phyloP scores from a whole-genome alignment of 2,888 invertebrate genomes.

The Himalopsyche anomala region DNA sequence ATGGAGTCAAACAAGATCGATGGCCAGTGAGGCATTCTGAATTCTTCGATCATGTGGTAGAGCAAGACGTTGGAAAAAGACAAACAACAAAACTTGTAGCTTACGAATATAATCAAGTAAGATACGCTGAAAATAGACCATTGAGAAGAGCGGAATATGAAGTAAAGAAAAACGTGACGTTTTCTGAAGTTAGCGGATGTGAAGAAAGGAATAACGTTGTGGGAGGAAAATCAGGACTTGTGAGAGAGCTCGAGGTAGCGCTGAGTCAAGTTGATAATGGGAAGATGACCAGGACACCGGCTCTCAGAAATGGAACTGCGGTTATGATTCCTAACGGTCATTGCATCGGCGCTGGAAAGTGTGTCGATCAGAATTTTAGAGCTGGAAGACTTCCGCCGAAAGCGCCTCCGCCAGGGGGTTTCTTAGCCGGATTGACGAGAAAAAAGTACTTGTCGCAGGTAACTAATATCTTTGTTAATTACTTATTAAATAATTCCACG shows the following conservation, averaged over 20 bases:
- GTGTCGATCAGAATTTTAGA: constrained; percentile 28
- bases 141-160: constrained; percentile 67
- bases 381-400: constrained; percentile 59
- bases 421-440: constrained; percentile 58
- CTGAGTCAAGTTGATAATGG: constrained; percentile 76
- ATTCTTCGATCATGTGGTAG: constrained; percentile 12
- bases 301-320: constrained; percentile 41
- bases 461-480: neutral
- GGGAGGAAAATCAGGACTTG: constrained; percentile 74
- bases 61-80: constrained; percentile 18
- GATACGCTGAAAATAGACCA: neutral
- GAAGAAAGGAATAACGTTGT: constrained; percentile 73
- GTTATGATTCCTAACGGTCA: constrained; percentile 61
- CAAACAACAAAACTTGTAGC: constrained; percentile 5
- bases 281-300: constrained; percentile 50
- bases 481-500: too few relatives aligned
- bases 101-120: constrained; percentile 27
- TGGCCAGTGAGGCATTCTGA: constrained; percentile 27
- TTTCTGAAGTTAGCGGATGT: constrained; percentile 73
- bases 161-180: constrained; percentile 75
- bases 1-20: neutral
- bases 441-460: constrained; percentile 66
- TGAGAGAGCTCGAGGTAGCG: constrained; percentile 75
- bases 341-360: constrained; percentile 55
- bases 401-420: constrained; percentile 53